Conservation (phyloP, 2,113 vertebrate genomes). For the Salvator merianae region DNA sequence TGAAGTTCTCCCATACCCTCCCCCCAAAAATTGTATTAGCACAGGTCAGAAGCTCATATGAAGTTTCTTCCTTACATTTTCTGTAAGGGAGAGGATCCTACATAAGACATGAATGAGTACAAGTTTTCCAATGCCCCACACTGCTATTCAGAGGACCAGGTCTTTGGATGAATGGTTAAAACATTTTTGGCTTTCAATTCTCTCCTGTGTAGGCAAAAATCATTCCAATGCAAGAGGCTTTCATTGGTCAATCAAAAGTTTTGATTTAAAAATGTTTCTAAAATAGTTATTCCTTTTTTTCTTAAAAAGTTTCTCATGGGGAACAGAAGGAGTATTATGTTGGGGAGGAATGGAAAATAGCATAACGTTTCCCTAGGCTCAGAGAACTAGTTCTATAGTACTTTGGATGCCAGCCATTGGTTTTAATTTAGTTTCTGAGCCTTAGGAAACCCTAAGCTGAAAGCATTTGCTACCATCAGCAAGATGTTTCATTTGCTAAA, state of each 20-base stretch:
- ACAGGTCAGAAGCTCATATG: too few species aligned
- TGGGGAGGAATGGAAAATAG: not conserved
- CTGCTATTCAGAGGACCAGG: too few species aligned
- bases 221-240: not conserved
- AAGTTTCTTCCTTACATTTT: too few species aligned
- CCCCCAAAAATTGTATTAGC: too few species aligned
- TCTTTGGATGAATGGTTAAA: too few species aligned
- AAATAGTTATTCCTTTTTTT: not conserved
- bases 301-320: not conserved
- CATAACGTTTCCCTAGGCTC: not conserved
- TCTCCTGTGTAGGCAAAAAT: too few species aligned
- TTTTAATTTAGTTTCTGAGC: not conserved
- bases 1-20: too few species aligned
- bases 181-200: too few species aligned
- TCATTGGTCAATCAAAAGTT: not conserved
- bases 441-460: not conserved
- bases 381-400: not conserved
- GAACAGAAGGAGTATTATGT: not conserved
- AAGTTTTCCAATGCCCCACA: too few species aligned
- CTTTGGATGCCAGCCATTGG: conserved; percentile 1
- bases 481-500: conserved; percentile 3
- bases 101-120: too few species aligned
- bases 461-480: conserved; percentile 1
- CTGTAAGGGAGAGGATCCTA: too few species aligned
- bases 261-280: not conserved